Conservation (phyloP, 2,888 invertebrate genomes). For the Torymus texanus region DNA sequence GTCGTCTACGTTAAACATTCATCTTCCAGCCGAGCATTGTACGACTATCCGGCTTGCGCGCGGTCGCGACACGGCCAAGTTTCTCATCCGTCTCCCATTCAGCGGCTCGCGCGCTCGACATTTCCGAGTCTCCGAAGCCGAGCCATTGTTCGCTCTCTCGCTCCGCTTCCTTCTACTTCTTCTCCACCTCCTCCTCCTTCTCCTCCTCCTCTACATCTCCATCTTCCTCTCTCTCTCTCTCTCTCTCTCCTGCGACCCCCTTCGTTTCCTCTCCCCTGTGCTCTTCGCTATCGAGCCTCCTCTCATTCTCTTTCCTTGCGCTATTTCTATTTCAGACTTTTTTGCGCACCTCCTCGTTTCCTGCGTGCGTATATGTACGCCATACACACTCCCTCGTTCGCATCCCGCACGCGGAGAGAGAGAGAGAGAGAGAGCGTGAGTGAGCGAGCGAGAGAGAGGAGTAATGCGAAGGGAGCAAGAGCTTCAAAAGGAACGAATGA, state of each 20-base stretch:
- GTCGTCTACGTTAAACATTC: slow-evolving; percentile 65
- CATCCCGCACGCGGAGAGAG: background rate
- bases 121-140: slow-evolving; percentile 70
- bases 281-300: slow-evolving; percentile 41
- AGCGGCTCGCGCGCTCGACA: slow-evolving; percentile 67
- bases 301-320: background rate
- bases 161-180: slow-evolving; percentile 37
- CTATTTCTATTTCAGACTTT: slow-evolving; percentile 43
- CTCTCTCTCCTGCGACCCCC: slow-evolving; percentile 25
- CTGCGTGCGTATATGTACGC: background rate
- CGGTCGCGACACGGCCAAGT: slow-evolving; percentile 63
- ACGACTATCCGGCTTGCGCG: slow-evolving; percentile 60
- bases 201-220: slow-evolving; percentile 23
- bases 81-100: slow-evolving; percentile 73
- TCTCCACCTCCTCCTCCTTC: slow-evolving; percentile 10
- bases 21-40: slow-evolving; percentile 68
- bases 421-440: background rate
- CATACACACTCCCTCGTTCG: slow-evolving; percentile 5
- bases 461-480: slow-evolving; percentile 52
- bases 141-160: slow-evolving; percentile 52
- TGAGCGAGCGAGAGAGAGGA: background rate
- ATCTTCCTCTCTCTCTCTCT: slow-evolving; percentile 17
- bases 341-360: slow-evolving; percentile 35
- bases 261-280: slow-evolving; percentile 12
- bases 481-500: slow-evolving; percentile 36